phyloP scores from a whole-genome alignment of 2,888 invertebrate genomes.

The Synanthedon andrenaeformis region DNA sequence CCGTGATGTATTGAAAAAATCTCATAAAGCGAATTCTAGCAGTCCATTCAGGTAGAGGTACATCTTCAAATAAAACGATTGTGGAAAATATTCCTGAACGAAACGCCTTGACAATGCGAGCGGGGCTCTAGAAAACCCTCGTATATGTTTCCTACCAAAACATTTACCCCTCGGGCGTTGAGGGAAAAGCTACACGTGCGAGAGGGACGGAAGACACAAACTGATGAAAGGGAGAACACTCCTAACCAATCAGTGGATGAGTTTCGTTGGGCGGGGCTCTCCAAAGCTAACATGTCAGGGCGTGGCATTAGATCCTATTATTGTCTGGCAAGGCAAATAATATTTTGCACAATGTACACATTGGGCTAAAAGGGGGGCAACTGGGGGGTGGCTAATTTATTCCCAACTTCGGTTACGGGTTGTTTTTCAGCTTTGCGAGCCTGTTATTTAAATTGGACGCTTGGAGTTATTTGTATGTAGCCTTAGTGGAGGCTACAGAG shows the following conservation, averaged over 20 bases:
- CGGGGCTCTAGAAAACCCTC: constrained; percentile 58
- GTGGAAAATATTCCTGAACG: constrained; percentile 57
- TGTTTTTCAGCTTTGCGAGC: constrained; percentile 70
- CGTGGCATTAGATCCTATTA: constrained; percentile 68
- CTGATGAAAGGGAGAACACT: constrained; percentile 25
- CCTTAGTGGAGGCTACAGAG: constrained; percentile 26
- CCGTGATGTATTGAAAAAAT: constrained; percentile 46
- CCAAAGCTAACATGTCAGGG: constrained; percentile 71
- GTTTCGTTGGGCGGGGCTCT: constrained; percentile 42
- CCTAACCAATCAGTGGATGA: constrained; percentile 38
- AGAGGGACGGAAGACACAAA: constrained; percentile 19
- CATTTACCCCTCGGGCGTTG: constrained; percentile 70
- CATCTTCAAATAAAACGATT: constrained; percentile 57
- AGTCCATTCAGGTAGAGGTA: constrained; percentile 60
- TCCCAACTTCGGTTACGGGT: constrained; percentile 69
- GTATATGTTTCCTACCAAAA: constrained; percentile 70
- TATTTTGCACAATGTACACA: constrained; percentile 80
- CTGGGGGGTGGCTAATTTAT: constrained; percentile 64
- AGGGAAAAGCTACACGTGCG: constrained; percentile 56
- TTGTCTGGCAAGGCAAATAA: constrained; percentile 78
- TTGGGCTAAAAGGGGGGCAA: constrained; percentile 53
- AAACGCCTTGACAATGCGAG: constrained; percentile 54
- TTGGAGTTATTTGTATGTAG: constrained; percentile 62
- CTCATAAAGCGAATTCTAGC: constrained; percentile 65
- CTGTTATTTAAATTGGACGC: constrained; percentile 70